A percentile compares a stretch with the other conserved stretches of the same genome.
These are phyloP conservation scores for Vidua macroura DNA, from an alignment of 2,113 vertebrate species.

Conservation along the genomic window DNA sequence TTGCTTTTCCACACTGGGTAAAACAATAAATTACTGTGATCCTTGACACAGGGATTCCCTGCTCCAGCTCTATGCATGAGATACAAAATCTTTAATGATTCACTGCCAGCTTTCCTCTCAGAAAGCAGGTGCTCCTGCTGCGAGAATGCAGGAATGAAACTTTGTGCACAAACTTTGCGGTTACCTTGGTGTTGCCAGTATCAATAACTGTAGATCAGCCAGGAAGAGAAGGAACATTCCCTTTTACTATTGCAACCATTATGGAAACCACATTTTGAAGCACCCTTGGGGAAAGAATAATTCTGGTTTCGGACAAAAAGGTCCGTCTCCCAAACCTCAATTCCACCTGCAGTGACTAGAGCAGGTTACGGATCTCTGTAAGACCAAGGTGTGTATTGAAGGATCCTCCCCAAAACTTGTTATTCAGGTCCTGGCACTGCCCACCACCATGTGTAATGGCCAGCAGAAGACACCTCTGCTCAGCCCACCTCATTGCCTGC, in stretches of 20 bases:
- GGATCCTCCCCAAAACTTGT: not conserved
- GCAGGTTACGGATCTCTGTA: fast-evolving
- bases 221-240: not conserved
- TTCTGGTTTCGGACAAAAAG: not conserved
- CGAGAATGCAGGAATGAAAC: not conserved
- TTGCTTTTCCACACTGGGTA: not conserved
- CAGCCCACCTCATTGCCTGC: not conserved
- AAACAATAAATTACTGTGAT: not conserved
- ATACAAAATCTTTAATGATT: not conserved
- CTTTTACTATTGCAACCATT: not conserved
- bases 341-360: not conserved
- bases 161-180: not conserved
- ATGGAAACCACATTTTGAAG: not conserved
- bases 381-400: not conserved
- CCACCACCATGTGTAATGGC: fast-evolving
- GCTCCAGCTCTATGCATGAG: not conserved
- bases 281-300: not conserved
- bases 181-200: not conserved
- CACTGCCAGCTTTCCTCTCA: not conserved
- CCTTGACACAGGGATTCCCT: constrained; percentile 7
- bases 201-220: not conserved
- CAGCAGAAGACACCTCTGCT: not conserved
- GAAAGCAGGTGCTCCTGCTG: not conserved
- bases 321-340: not conserved
- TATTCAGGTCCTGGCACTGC: not conserved